Conservation (phyloP, 2,797 vertebrate species). For the Hydrolagus colliei region DNA sequence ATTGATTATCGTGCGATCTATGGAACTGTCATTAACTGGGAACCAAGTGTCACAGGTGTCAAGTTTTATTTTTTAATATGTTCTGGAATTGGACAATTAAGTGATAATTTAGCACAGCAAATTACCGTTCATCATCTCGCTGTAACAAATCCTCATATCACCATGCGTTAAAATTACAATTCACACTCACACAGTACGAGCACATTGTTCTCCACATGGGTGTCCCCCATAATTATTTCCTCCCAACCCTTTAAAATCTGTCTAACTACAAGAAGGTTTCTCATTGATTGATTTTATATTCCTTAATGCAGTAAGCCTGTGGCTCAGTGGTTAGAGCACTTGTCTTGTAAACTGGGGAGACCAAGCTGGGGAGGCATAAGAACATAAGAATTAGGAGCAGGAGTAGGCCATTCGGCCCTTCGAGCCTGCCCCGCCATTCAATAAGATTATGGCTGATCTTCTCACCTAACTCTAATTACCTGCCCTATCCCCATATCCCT, state of each 20-base stretch:
- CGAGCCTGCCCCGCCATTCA: too few species aligned
- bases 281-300: constrained; percentile 2
- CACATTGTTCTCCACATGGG: constrained; percentile 3
- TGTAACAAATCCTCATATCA: not conserved
- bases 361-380: too few species aligned
- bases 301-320: too few species aligned
- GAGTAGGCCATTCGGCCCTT: too few species aligned
- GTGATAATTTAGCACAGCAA: not conserved
- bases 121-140: not conserved
- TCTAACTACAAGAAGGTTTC: not conserved
- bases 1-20: not conserved
- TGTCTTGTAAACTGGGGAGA: too few species aligned
- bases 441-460: too few species aligned
- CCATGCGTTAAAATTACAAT: not conserved
- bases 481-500: too few species aligned
- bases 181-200: not conserved
- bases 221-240: not conserved
- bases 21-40: not conserved
- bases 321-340: too few species aligned
- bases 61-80: not conserved
- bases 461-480: too few species aligned
- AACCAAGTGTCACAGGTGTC: constrained; percentile 2
- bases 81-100: not conserved
- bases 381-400: too few species aligned
- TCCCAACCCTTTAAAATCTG: constrained; percentile 7